Conservation (phyloP, 1,140 invertebrate species). For the Gryllus bimaculatus region DNA sequence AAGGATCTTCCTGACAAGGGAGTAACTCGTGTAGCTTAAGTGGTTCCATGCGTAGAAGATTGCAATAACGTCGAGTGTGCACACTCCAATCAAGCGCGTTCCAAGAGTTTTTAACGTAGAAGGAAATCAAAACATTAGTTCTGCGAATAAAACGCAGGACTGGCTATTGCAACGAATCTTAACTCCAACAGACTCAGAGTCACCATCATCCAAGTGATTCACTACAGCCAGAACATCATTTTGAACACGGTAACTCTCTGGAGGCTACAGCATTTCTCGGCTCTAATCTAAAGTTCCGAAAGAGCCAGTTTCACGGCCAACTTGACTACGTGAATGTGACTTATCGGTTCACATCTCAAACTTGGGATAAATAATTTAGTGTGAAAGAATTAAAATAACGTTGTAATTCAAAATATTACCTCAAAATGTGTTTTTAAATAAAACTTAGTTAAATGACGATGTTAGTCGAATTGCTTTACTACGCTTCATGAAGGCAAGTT, state of each 20-base stretch:
- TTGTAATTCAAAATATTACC: no score
- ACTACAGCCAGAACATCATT: slow-evolving; percentile 84
- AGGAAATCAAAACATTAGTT: slow-evolving; percentile 68
- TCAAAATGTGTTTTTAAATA: no score
- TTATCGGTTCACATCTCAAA: no score
- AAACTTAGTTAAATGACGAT: no score
- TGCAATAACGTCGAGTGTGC: slow-evolving; percentile 60
- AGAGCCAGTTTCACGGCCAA: no score
- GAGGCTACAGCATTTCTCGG: slow-evolving; percentile 33
- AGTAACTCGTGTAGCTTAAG: slow-evolving; percentile 71
- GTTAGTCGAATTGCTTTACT: no score
- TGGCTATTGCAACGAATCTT: slow-evolving; percentile 35
- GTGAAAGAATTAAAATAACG: no score
- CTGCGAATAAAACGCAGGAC: slow-evolving; percentile 35
- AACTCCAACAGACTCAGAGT: slow-evolving; percentile 79
- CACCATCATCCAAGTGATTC: slow-evolving; percentile 82
- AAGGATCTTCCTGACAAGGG: not conserved
- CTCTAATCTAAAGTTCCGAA: no score
- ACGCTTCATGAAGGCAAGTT: no score
- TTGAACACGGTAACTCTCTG: slow-evolving; percentile 44
- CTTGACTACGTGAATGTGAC: no score
- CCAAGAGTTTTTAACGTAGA: slow-evolving; percentile 64
- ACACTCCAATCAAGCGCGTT: slow-evolving; percentile 67
- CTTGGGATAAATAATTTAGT: no score
- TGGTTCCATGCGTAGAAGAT: slow-evolving; percentile 73